Conservation (phyloP, 2,797 vertebrate genomes). For the Botia almorhae region DNA sequence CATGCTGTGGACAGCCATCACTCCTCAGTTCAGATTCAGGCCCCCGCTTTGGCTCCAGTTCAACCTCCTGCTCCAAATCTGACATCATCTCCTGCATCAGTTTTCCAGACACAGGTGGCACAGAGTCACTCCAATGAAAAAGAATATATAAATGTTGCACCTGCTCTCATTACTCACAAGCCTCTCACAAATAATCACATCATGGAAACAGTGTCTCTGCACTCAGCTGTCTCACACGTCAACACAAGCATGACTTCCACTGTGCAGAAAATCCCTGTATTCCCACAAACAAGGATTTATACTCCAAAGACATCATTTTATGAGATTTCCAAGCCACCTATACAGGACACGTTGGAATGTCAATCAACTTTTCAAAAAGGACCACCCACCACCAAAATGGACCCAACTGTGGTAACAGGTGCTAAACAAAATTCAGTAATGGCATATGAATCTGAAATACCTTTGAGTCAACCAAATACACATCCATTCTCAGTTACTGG, state of each 20-base stretch:
- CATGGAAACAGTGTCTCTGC: slow-evolving; percentile 40
- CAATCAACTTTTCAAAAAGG: slow-evolving; percentile 57
- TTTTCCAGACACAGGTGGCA: slow-evolving; percentile 15
- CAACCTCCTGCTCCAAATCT: neutral
- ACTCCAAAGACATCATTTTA: slow-evolving; percentile 78
- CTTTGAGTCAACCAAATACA: slow-evolving; percentile 66
- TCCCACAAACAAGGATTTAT: slow-evolving; percentile 68
- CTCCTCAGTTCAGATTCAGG: slow-evolving; percentile 6
- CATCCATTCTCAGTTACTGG: slow-evolving; percentile 57
- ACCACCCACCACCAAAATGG: slow-evolving; percentile 48
- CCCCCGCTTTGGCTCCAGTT: slow-evolving; percentile 3
- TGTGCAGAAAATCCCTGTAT: slow-evolving; percentile 51
- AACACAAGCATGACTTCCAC: slow-evolving; percentile 60
- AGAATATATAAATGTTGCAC: slow-evolving; percentile 31
- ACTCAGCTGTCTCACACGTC: slow-evolving; percentile 65
- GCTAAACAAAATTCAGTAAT: slow-evolving; percentile 43
- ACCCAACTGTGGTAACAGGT: slow-evolving; percentile 48
- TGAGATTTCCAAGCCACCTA: slow-evolving; percentile 73
- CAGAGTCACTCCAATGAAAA: slow-evolving; percentile 13
- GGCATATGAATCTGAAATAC: slow-evolving; percentile 55
- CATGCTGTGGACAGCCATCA: neutral
- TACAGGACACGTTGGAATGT: slow-evolving; percentile 65
- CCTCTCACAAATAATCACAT: slow-evolving; percentile 15
- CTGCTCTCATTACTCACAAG: slow-evolving; percentile 14
- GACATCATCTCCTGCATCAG: neutral